A percentile compares a stretch with the other conserved stretches of the same genome.
Conservation (phyloP, 2,797 vertebrate genomes). For the Ptychadena robeensis region DNA sequence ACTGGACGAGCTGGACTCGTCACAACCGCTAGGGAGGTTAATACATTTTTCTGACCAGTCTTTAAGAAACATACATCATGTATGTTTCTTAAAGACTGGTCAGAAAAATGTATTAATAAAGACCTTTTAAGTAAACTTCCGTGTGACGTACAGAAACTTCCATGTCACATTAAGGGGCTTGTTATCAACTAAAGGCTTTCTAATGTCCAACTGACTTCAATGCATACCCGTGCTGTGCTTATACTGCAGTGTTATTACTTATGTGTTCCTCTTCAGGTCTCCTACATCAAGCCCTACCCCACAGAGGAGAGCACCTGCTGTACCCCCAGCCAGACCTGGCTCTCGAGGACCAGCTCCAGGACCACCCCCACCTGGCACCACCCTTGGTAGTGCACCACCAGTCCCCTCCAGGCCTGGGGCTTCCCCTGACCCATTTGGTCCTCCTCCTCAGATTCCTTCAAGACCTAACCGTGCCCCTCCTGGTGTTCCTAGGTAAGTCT, state of each 20-base stretch:
- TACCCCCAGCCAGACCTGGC: conserved; percentile 88
- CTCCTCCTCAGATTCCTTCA: conserved; percentile 92
- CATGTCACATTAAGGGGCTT: too few relatives aligned
- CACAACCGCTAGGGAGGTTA: too few relatives aligned
- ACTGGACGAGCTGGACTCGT: too few relatives aligned
- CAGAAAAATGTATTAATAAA: too few relatives aligned
- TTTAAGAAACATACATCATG: too few relatives aligned
- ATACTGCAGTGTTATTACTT: background rate
- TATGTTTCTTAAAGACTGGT: too few relatives aligned
- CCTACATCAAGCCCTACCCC: conserved; percentile 95
- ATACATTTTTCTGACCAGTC: too few relatives aligned
- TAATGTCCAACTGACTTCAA: too few relatives aligned
- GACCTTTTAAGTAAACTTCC: too few relatives aligned
- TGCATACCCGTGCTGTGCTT: background rate
- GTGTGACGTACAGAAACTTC: too few relatives aligned
- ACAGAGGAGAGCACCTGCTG: conserved; percentile 91
- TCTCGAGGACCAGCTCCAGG: conserved; percentile 92
- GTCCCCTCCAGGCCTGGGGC: conserved; percentile 94
- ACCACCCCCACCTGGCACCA: conserved; percentile 86
- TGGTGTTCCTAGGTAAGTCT: conserved; percentile 94
- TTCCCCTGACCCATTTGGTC: conserved; percentile 93
- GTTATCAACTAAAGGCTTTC: too few relatives aligned
- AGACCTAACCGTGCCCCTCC: conserved; percentile 96
- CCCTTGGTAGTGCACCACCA: conserved; percentile 85
- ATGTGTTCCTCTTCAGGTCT: conserved; percentile 79